phyloP scores from a whole-genome alignment of 2,113 vertebrate genomes.

The Tapirus terrestris region DNA sequence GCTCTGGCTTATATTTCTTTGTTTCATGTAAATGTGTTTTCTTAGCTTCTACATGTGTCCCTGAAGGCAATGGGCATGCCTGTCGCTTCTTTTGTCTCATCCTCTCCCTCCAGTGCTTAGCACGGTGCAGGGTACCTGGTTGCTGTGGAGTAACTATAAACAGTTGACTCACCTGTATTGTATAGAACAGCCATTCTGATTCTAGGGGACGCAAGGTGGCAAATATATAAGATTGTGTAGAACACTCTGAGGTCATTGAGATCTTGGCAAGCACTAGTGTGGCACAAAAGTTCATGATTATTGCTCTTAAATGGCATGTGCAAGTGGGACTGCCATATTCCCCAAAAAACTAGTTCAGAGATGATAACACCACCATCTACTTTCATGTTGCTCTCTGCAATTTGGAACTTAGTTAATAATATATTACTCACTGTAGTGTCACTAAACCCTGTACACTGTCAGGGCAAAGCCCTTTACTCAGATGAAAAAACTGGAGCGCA shows the following conservation, averaged over 20 bases:
- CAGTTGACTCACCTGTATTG: neutral
- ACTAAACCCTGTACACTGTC: neutral
- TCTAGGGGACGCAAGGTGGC: neutral
- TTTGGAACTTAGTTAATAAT: constrained; percentile 56
- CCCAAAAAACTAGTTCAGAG: neutral
- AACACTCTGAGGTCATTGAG: neutral
- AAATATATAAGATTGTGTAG: neutral
- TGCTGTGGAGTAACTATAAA: neutral
- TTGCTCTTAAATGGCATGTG: neutral
- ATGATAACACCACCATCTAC: neutral
- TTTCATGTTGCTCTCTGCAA: constrained; percentile 24
- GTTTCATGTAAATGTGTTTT: neutral
- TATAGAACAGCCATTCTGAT: neutral
- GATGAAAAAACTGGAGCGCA: constrained; percentile 45
- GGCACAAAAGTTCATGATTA: neutral
- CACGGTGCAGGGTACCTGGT: neutral
- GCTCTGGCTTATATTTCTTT: neutral
- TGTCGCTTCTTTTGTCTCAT: neutral
- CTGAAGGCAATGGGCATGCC: neutral
- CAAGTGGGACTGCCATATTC: neutral
- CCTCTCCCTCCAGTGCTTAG: neutral
- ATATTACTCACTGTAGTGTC: constrained; percentile 62
- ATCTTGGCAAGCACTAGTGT: neutral
- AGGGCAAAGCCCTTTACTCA: constrained; percentile 41
- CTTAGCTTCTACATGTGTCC: neutral